Evolutionary conservation across 2,888 invertebrate genomes (phyloP), one percentile per base, ranked within the genome.

Genomic region (Athalia rosae): DNA sequence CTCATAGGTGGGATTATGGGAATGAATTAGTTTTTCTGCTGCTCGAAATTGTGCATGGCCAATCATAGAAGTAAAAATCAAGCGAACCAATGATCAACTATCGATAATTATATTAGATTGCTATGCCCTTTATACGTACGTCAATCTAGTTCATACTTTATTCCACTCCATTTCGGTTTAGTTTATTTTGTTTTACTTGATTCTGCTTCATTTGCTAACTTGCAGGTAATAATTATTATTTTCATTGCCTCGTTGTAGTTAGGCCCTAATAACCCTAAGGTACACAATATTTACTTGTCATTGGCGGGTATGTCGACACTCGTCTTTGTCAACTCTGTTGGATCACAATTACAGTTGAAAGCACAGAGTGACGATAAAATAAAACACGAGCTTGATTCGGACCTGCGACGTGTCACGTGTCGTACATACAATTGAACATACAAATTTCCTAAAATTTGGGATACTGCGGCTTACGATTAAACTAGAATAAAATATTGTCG

Each of bases 231-330:
- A 58, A 71, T 71, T 58, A 28, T 28, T 28, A 28, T 28, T 61
- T 13, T 58, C 58, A 13, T 45, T 58, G 56, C 71, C 71, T 71
- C 71, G 71, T 71, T 71, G 71, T 71, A 71, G 58, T 43, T 71
- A 71, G 71, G 71, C 71, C 71, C 58, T 58, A 71, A 71, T 50
- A 58, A 58, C 58, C 43, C 43, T 53, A 15, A 64, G 64, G 64
- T 50, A 50, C 41, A 47, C 41, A 58, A 45, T 67, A 67, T 41
- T 67, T 71, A 71, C 11, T 71, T 45, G 45, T 71, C 71, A 58
- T 71, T 71, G 58, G 56, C 71, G 71, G 58, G n/a, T 71, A 71
- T 13, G 43, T 71, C 71, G 58, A 58, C 56, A 71, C 4, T 58
- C 4, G 7, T 58, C 50, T 9, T 43, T 9, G 11, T 48, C 48